Base-by-base conservation (phyloP, 2,888 invertebrate species). In the Electrophaes corylata region DNA sequence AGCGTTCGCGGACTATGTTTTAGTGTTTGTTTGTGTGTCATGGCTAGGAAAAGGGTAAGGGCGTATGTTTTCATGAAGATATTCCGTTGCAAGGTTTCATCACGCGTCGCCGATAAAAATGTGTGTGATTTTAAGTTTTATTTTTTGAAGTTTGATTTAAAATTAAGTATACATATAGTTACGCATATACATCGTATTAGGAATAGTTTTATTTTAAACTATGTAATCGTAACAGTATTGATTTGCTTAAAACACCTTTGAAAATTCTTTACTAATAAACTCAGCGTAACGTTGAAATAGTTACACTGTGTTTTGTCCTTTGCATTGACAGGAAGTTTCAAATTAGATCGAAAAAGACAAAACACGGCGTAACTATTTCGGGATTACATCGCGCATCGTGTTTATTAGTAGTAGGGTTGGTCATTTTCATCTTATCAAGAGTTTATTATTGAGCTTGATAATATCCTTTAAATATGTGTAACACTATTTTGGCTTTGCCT, bases 1-100 rank as follows among this genome's bases (percentile, higher is more conserved):
- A 73, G 29, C 37, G 84, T 74, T 19, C 37, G 53, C 51, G 47
- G 26, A 47, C 18, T 14, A 53, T 57, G 60, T 46, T 47, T 11
- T 51, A 52, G 45, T 51, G 35, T 51, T 61, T 57, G 50, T 62
- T 61, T 52, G 61, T 50, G 61, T 59, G 73, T 76, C 67, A 88
- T 89, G 89, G 89, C 88, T 83, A 88, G 81, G 77, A 88, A 88
- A 83, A 75, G 89, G 88, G 88, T 89, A 87, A 86, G 87, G 78
- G 73, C 63, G 66, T 48, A 59, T 57, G 51, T 62, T 39, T 35
- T 67, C 44, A 59, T 54, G 61, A 63, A 62, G 69, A 64, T 67
- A 55, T 66, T 55, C 23, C 64, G 56, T 64, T 60, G 62, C 57
- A 57, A 57, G 39, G 48, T 53, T 18, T 51, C 51, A n/a, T 48